Evolutionary conservation across 2,113 vertebrate genomes (phyloP).

Genomic region (Microcebus murinus): DNA sequence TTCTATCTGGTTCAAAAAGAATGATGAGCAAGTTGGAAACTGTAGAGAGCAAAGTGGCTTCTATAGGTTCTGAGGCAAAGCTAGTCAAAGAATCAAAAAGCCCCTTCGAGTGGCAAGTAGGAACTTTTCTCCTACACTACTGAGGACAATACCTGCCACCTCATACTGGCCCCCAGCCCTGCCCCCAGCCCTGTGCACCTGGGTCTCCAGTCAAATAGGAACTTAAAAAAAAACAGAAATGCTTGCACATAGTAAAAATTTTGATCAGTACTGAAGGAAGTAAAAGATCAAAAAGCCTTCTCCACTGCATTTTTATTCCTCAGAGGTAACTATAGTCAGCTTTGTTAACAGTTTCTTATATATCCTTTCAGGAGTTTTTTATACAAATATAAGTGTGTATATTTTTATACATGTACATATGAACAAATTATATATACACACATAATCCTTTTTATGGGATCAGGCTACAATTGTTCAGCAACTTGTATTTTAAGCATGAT

Average conservation of each 20-base stretch:
- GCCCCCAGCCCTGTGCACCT: too few relatives aligned
- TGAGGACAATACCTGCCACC: neutral
- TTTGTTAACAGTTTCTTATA: neutral
- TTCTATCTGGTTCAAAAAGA: neutral
- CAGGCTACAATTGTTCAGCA: conserved; percentile 3
- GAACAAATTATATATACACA: neutral
- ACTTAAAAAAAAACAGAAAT: neutral
- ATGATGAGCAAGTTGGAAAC: neutral
- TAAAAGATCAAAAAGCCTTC: neutral
- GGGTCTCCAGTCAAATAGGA: neutral
- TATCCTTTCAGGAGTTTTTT: neutral
- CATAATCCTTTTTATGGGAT: neutral
- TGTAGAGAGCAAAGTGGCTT: neutral
- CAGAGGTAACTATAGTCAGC: neutral
- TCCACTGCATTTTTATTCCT: neutral
- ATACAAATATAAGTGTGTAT: neutral
- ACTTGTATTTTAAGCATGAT: neutral
- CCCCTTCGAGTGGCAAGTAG: neutral
- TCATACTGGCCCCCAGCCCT: neutral
- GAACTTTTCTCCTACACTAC: neutral
- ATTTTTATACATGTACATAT: neutral
- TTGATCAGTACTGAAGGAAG: neutral
- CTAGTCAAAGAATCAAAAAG: neutral
- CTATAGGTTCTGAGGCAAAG: neutral
- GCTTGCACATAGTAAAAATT: neutral